phyloP scores from a whole-genome alignment of 2,113 vertebrate species.

The Pollachius pollachius region DNA sequence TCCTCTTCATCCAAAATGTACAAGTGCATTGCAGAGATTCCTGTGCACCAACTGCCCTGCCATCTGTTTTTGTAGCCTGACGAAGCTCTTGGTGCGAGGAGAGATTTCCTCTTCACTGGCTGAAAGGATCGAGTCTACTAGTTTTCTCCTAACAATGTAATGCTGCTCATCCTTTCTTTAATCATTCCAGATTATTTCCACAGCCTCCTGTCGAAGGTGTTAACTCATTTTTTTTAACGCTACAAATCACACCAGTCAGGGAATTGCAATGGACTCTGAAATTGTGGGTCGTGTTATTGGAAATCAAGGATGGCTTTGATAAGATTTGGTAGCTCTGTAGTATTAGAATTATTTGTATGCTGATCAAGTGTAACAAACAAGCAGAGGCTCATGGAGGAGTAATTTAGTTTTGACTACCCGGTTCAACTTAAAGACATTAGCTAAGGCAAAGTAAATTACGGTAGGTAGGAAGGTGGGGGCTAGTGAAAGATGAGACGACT shows the following conservation, averaged over 20 bases:
- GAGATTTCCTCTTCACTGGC: conserved; percentile 38
- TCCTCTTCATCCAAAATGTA: conserved; percentile 44
- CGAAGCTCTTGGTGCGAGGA: conserved; percentile 22
- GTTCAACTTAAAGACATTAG: conserved; percentile 16
- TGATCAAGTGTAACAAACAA: background rate
- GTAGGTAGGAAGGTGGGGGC: background rate
- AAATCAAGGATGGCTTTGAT: too few relatives aligned
- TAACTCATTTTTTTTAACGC: too few relatives aligned
- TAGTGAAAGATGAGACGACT: conserved; percentile 40
- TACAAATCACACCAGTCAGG: too few relatives aligned
- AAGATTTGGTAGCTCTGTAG: too few relatives aligned
- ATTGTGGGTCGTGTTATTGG: too few relatives aligned
- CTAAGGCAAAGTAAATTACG: conserved; percentile 28
- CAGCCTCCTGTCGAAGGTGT: too few relatives aligned
- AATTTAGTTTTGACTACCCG: too few relatives aligned
- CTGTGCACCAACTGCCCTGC: conserved; percentile 65
- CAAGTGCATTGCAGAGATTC: conserved; percentile 57
- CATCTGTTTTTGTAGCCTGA: conserved; percentile 66
- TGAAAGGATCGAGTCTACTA: conserved; percentile 44
- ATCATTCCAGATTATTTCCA: too few relatives aligned
- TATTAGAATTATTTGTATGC: too few relatives aligned
- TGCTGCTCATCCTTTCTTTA: conserved; percentile 19
- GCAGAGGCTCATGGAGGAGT: background rate
- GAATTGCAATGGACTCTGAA: too few relatives aligned
- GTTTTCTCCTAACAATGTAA: conserved; percentile 41